Base-by-base conservation (phyloP, 2,797 vertebrate genomes). In the Enteromius argenteus region DNA sequence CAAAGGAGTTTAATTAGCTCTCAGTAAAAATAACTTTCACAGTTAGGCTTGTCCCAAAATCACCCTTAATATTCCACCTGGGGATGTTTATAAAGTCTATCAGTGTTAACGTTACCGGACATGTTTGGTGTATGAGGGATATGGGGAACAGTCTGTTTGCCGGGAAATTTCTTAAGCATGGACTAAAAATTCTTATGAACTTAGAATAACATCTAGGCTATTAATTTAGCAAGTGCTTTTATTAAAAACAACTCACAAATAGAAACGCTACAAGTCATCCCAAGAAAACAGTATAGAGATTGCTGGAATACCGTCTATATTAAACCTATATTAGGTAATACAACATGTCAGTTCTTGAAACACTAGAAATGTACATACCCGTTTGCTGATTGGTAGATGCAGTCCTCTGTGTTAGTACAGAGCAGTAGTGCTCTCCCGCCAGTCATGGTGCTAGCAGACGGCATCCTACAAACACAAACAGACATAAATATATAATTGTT, bases 401-500 rank as follows among this genome's bases (percentile, higher is more conserved):
- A 94, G 94, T 94, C 95, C 92, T 96, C 95, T 93, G 94, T 93
- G 93, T 95, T 95, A 77, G 94, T 92, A 91, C 95, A 95, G 92
- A 96, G 94, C 94, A 95, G 93, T 91, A 96, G 91, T 86, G 93
- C 94, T 93, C 93, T 94, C 90, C 95, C 95, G 90, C 94, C 95
- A 49, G 95, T 96, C 95, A 95, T 96, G 90, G 94, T 96, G 94
- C 93, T 95, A 96, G 94, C 95, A 95, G 95, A 95, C 86, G 95
- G 95, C 95, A 96, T 95, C 92, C 94, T 95, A 86, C 60, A 89
- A 15, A 88, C 73, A 80, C 80, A 91, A 37, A 91, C 46, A 90
- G 27, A 89, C 37, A 88, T n/a, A 87, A 49, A 51, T 17, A 87
- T 23, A 85, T 3, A 44, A 10, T 10, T 37, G 17, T 49, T 79